Evolutionary conservation across 2,113 vertebrate species (phyloP).

Genomic region (Pogona vitticeps): DNA sequence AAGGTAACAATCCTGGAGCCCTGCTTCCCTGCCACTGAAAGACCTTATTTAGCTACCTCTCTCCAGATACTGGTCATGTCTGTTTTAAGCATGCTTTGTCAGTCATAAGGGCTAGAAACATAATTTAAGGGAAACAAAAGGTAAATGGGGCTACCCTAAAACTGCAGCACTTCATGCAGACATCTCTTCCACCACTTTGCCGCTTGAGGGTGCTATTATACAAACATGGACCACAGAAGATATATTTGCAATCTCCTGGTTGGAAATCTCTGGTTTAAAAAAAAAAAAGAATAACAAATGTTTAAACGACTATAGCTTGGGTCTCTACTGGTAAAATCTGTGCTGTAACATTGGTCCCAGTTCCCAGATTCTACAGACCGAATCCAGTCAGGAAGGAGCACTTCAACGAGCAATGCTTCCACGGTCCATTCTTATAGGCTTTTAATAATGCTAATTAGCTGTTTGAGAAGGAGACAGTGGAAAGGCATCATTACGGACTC

Average conservation of each 20-base stretch:
- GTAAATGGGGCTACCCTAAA: background rate
- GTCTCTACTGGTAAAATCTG: background rate
- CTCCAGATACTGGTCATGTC: too few species aligned
- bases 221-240: background rate
- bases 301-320: background rate
- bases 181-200: background rate
- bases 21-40: background rate
- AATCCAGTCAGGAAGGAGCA: background rate
- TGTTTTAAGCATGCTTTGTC: background rate
- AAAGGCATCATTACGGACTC: background rate
- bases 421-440: background rate
- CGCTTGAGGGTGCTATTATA: background rate
- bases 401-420: background rate
- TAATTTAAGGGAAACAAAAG: background rate
- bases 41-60: background rate
- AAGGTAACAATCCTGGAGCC: background rate
- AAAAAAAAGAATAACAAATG: background rate
- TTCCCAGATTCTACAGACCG: too few species aligned
- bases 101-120: background rate
- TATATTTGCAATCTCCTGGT: background rate
- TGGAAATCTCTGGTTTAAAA: background rate
- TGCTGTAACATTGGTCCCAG: background rate
- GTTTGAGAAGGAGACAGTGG: background rate
- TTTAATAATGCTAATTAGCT: background rate
- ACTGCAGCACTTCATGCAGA: background rate